These are phyloP conservation scores for Eremophila alpestris DNA, from an alignment of 2,797 vertebrate species.

Conservation along the genomic window DNA sequence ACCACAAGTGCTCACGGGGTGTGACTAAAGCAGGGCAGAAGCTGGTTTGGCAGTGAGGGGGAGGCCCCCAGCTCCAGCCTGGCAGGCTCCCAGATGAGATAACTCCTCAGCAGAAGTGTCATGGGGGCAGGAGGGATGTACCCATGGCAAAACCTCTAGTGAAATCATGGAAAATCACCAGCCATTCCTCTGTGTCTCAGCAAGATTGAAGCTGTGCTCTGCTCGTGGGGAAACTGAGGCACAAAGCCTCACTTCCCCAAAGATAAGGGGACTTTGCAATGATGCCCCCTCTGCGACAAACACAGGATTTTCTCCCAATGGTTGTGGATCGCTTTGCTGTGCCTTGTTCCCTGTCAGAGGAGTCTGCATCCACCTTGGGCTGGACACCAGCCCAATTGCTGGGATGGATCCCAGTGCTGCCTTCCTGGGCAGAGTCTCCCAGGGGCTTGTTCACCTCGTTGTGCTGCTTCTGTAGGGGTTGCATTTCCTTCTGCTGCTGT, in stretches of 20 bases:
- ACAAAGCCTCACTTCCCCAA: neutral
- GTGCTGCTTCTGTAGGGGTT: fast-evolving
- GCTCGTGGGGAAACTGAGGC: neutral
- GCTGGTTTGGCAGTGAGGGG: neutral
- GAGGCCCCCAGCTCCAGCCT: neutral
- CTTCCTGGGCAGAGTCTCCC: neutral
- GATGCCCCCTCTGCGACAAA: neutral
- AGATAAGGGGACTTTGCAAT: neutral
- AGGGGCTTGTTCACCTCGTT: neutral
- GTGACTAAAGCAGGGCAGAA: slow-evolving; percentile 54
- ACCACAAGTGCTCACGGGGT: neutral
- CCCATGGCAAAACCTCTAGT: neutral
- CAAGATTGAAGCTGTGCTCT: neutral
- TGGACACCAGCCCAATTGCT: neutral
- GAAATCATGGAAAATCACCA: slow-evolving; percentile 12
- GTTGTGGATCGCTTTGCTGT: neutral
- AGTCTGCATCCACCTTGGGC: neutral
- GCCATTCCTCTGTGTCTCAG: neutral
- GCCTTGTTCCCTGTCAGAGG: neutral
- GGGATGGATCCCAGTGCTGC: neutral
- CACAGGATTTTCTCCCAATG: fast-evolving
- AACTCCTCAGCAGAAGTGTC: neutral
- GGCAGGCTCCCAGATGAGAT: neutral
- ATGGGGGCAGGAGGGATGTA: neutral
- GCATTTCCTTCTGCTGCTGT: neutral